Evolutionary conservation across 2,888 invertebrate species (phyloP).

Genomic region (Ecdyonurus torrentis): DNA sequence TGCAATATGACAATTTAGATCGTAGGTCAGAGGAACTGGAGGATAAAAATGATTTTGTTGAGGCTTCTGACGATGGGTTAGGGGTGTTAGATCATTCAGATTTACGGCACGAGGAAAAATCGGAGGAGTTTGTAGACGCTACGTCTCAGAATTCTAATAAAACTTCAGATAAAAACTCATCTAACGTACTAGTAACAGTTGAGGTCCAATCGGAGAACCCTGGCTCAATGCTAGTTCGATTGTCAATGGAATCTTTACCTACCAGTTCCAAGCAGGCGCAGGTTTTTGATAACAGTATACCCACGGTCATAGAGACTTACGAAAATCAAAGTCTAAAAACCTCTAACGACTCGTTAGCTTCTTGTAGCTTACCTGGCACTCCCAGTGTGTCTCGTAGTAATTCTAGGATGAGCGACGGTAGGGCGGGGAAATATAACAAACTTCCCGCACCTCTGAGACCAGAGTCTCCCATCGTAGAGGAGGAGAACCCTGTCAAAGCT

Average conservation of each 20-base stretch:
- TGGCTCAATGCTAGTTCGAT: not conserved
- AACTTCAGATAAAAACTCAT: not conserved
- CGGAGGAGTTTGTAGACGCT: not conserved
- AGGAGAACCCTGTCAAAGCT: constrained; percentile 13
- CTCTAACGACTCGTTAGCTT: not conserved
- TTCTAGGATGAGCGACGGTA: constrained; percentile 13
- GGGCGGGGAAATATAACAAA: constrained; percentile 35
- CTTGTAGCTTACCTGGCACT: not conserved
- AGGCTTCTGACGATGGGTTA: no score
- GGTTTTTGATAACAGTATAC: not conserved
- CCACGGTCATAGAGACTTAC: not conserved
- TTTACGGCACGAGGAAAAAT: not conserved
- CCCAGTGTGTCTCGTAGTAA: not conserved
- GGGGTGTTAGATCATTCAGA: no score
- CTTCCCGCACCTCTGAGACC: constrained; percentile 30
- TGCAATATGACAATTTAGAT: no score
- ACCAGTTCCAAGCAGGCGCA: not conserved
- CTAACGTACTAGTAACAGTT: not conserved
- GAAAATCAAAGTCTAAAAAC: not conserved
- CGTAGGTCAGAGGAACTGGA: no score
- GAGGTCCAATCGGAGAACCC: no score
- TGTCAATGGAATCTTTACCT: not conserved
- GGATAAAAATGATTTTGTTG: no score
- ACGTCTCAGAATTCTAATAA: not conserved
- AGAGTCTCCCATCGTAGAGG: constrained; percentile 21